Evolutionary conservation across 2,113 vertebrate species (phyloP).

Genomic region (Eira barbara): DNA sequence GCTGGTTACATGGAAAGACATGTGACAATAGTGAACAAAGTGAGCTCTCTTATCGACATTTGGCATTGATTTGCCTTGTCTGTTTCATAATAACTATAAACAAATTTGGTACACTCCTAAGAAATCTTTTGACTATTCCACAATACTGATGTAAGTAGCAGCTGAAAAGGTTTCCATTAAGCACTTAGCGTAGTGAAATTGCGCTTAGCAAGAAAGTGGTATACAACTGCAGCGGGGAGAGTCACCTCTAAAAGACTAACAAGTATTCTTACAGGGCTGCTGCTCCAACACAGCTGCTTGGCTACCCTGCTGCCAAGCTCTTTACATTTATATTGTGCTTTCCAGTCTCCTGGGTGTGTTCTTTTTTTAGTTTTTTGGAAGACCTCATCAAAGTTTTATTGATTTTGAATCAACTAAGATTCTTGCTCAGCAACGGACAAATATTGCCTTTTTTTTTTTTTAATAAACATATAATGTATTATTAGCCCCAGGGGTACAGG

Average conservation of each 20-base stretch:
- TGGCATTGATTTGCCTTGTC: neutral
- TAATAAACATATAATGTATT: too few relatives aligned
- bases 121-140: neutral
- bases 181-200: neutral
- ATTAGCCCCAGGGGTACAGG: too few relatives aligned
- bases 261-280: neutral
- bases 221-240: neutral
- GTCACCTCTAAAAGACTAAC: neutral
- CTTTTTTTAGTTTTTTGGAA: neutral
- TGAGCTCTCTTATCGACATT: neutral
- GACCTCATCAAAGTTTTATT: conserved; percentile 3
- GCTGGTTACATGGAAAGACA: neutral
- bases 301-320: neutral
- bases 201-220: neutral
- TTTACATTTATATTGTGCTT: neutral
- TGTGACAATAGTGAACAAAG: neutral
- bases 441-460: neutral
- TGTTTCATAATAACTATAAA: neutral
- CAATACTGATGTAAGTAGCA: neutral
- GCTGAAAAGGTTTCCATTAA: neutral
- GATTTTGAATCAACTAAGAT: neutral
- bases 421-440: neutral
- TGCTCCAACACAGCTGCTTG: neutral
- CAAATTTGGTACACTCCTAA: neutral
- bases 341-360: neutral